phyloP scores from a whole-genome alignment of 2,113 vertebrate genomes.

The Merops nubicus region DNA sequence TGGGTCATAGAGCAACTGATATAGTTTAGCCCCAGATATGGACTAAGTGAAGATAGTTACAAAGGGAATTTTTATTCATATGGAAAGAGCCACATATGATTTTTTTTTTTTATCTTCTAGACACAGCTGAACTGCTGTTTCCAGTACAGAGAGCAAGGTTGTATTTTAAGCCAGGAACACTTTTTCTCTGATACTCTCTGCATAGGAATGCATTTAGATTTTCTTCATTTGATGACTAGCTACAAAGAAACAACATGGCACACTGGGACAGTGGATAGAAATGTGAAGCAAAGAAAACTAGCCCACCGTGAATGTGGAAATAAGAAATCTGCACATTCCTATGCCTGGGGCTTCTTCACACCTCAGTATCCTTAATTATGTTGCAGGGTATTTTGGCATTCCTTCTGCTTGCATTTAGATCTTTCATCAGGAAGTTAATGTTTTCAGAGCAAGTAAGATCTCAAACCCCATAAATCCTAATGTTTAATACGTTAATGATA shows the following conservation, averaged over 20 bases:
- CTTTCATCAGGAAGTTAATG: conserved; percentile 66
- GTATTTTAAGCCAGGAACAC: not conserved
- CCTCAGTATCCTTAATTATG: conserved; percentile 51
- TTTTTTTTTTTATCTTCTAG: not conserved
- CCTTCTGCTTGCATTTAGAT: conserved; percentile 50
- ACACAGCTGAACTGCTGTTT: not conserved
- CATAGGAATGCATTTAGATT: not conserved
- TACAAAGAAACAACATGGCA: not conserved
- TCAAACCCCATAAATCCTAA: conserved; percentile 66
- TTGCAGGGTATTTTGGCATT: conserved; percentile 37
- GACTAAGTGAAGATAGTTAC: not conserved
- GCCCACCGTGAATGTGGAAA: conserved; percentile 46
- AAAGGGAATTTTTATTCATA: not conserved
- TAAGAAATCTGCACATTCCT: conserved; percentile 19
- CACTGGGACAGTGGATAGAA: not conserved
- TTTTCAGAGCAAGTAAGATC: conserved; percentile 57
- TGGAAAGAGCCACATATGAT: not conserved
- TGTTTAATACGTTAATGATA: conserved; percentile 61
- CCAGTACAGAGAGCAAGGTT: not conserved
- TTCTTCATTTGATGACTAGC: not conserved
- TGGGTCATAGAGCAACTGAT: not conserved
- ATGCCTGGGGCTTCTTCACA: conserved; percentile 41
- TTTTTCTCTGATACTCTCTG: not conserved
- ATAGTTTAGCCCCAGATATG: not conserved
- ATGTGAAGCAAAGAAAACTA: not conserved